Conservation (phyloP, 2,797 vertebrate species). For the Anas bernieri region DNA sequence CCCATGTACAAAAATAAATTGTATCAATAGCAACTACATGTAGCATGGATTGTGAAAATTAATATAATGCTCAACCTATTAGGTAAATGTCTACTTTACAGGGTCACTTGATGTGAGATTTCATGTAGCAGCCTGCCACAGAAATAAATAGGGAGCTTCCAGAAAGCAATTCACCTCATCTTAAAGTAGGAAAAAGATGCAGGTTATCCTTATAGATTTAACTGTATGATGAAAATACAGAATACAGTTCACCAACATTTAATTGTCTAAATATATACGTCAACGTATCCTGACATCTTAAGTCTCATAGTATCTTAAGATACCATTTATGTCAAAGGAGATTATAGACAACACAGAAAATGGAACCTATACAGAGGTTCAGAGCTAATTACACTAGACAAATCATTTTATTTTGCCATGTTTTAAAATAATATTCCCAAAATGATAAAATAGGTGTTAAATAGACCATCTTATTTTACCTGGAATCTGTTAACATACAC, state of each 20-base stretch:
- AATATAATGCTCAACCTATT: background rate
- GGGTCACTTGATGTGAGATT: background rate
- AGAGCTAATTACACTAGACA: background rate
- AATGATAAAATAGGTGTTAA: background rate
- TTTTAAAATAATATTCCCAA: background rate
- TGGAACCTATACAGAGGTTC: background rate
- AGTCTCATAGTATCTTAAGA: background rate
- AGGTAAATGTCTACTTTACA: background rate
- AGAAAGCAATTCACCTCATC: background rate
- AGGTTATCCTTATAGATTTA: background rate
- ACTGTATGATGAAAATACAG: background rate
- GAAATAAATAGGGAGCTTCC: background rate
- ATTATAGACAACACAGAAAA: background rate
- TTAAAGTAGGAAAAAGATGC: background rate
- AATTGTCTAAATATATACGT: background rate
- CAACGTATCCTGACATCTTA: background rate
- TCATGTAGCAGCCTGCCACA: background rate
- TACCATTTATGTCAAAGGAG: background rate
- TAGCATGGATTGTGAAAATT: background rate
- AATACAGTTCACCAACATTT: background rate
- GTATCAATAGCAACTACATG: background rate
- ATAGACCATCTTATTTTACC: background rate
- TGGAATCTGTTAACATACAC: background rate
- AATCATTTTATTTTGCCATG: background rate
- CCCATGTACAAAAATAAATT: background rate